Conservation (phyloP, 2,888 invertebrate species). For the Ochropleura leucogaster region DNA sequence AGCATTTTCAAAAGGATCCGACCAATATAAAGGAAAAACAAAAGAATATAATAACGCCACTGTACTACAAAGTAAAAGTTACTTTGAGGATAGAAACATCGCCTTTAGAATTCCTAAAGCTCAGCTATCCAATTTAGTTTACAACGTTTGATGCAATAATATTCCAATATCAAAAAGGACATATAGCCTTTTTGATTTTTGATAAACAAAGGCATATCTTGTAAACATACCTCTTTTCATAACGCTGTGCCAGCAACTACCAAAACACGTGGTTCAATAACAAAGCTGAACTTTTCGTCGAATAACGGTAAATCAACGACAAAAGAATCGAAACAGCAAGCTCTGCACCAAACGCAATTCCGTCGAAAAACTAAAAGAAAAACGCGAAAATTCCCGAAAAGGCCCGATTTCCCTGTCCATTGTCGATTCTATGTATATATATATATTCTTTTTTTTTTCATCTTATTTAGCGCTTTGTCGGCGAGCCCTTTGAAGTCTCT, state of each 20-base stretch:
- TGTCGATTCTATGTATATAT: slow-evolving; percentile 83
- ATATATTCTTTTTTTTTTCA: slow-evolving; percentile 80
- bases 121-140: slow-evolving; percentile 35
- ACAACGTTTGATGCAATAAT: slow-evolving; percentile 24
- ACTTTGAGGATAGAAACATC: neutral
- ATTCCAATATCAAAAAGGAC: slow-evolving; percentile 35
- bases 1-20: neutral
- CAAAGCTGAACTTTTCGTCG: slow-evolving; percentile 52
- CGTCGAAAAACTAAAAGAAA: slow-evolving; percentile 79
- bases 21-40: neutral
- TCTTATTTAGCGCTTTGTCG: slow-evolving; percentile 91
- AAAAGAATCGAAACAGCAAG: slow-evolving; percentile 73
- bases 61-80: slow-evolving; percentile 3
- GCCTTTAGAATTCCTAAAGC: slow-evolving; percentile 9
- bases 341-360: slow-evolving; percentile 77
- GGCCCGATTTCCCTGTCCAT: slow-evolving; percentile 88
- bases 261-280: slow-evolving; percentile 33
- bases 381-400: slow-evolving; percentile 80
- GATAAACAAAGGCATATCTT: slow-evolving; percentile 48
- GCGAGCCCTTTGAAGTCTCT: slow-evolving; percentile 87
- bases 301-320: slow-evolving; percentile 60
- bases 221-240: slow-evolving; percentile 48
- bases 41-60: neutral
- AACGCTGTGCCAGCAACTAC: slow-evolving; percentile 19
- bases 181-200: too few species aligned